Evolutionary conservation across 2,888 invertebrate genomes (phyloP).

Genomic region (Drosophila merina): DNA sequence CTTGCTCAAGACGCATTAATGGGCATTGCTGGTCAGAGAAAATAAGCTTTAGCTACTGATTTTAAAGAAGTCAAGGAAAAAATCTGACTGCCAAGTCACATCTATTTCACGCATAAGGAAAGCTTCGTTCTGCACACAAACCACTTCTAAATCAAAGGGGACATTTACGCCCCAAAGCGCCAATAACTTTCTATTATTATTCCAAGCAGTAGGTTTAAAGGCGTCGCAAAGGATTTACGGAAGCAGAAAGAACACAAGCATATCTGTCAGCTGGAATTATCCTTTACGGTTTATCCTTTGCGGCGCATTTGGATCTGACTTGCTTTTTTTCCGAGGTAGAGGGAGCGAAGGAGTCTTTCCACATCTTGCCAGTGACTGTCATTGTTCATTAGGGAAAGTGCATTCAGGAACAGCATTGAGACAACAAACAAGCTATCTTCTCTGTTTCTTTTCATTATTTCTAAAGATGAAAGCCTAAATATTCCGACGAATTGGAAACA

Average conservation of each 20-base stretch:
- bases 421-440: neutral
- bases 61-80: neutral
- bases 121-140: neutral
- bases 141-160: neutral
- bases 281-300: slow-evolving; percentile 15
- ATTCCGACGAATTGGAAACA: neutral
- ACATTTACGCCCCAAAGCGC: slow-evolving; percentile 27
- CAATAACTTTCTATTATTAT: slow-evolving; percentile 34
- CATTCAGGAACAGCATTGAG: neutral
- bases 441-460: slow-evolving; percentile 1
- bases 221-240: slow-evolving; percentile 11
- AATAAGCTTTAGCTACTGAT: neutral
- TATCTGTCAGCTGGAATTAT: slow-evolving; percentile 26
- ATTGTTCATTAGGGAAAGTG: slow-evolving; percentile 13
- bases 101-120: neutral
- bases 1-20: neutral
- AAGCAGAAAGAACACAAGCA: slow-evolving; percentile 9
- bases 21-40: neutral
- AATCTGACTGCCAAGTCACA: neutral
- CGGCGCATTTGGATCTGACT: neutral
- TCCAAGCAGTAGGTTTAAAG: slow-evolving; percentile 8
- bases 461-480: neutral
- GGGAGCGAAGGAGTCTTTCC: neutral
- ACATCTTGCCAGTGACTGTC: neutral
- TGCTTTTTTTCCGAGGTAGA: neutral